Evolutionary conservation across 1,140 invertebrate genomes (phyloP).

Genomic region (Drosophila subpulchrella): DNA sequence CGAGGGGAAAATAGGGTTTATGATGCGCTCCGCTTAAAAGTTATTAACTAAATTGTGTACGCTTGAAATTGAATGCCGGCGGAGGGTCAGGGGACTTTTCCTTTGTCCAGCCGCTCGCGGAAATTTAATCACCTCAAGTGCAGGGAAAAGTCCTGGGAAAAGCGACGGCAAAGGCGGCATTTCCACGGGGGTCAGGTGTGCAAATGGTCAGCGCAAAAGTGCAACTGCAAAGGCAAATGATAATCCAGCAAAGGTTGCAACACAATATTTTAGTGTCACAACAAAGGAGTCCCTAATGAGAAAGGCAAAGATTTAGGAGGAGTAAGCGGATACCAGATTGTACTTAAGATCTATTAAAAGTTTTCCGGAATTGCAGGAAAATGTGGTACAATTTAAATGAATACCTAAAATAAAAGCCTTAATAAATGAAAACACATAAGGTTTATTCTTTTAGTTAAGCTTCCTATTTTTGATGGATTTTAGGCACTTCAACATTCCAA

Average conservation of each 20-base stretch:
- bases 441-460: no score
- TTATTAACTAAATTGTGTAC: conserved; percentile 76
- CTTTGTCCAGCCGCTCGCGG: conserved; percentile 45
- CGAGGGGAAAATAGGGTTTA: conserved; percentile 45
- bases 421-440: no score
- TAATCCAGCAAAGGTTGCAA: conserved; percentile 65
- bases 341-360: conserved; percentile 3
- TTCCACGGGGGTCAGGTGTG: conserved; percentile 37
- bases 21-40: conserved; percentile 69
- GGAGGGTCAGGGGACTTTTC: conserved; percentile 12
- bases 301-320: conserved; percentile 1
- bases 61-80: conserved; percentile 62
- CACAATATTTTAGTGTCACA: conserved; percentile 68
- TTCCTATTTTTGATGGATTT: no score
- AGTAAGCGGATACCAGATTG: background rate
- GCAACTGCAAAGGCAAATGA: conserved; percentile 24
- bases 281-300: conserved; percentile 21
- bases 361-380: background rate
- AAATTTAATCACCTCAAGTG: conserved; percentile 70
- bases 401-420: no score
- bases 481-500: no score
- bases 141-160: conserved; percentile 13
- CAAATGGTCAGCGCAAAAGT: conserved; percentile 21
- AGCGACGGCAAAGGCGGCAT: background rate
- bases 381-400: no score